phyloP scores from a whole-genome alignment of 2,797 vertebrate species.

The Petrocephalus sullivani region DNA sequence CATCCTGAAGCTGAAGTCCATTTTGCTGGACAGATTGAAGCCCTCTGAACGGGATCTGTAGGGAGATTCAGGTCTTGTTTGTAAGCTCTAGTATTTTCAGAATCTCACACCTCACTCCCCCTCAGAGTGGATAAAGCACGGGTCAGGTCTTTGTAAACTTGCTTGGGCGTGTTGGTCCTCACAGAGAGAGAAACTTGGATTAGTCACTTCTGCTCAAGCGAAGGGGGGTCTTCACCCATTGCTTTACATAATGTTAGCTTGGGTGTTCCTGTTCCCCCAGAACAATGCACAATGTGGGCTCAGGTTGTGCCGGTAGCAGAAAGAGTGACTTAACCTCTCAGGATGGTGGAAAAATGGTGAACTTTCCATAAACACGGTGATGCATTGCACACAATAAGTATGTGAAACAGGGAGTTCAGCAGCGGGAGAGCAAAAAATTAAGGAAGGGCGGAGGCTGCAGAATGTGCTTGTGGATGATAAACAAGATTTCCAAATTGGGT shows the following conservation, averaged over 20 bases:
- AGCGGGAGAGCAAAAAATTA: conserved; percentile 26
- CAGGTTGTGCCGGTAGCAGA: neutral
- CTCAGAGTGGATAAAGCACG: neutral
- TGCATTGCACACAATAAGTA: conserved; percentile 28
- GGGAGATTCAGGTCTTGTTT: conserved; percentile 31
- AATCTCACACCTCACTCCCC: neutral
- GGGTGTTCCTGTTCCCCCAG: conserved; percentile 23
- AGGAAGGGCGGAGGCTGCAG: conserved; percentile 21
- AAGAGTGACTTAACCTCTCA: conserved; percentile 32
- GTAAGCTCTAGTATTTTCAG: conserved; percentile 51
- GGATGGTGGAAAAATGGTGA: conserved; percentile 28
- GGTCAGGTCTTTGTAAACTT: neutral
- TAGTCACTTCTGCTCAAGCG: neutral
- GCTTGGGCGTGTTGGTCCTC: neutral
- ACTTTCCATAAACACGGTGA: conserved; percentile 33
- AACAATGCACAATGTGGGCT: conserved; percentile 26
- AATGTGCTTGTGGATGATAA: neutral
- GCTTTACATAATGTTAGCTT: neutral
- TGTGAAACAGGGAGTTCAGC: conserved; percentile 20
- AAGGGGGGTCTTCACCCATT: neutral
- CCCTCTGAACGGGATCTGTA: neutral
- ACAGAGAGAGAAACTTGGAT: neutral
- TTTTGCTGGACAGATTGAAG: neutral
- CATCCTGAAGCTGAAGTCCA: no score
- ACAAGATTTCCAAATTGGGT: neutral